Evolutionary conservation across 2,113 vertebrate species (phyloP), one percentile per base, ranked within the genome.

Genomic region (Gnathonemus longibarbis): DNA sequence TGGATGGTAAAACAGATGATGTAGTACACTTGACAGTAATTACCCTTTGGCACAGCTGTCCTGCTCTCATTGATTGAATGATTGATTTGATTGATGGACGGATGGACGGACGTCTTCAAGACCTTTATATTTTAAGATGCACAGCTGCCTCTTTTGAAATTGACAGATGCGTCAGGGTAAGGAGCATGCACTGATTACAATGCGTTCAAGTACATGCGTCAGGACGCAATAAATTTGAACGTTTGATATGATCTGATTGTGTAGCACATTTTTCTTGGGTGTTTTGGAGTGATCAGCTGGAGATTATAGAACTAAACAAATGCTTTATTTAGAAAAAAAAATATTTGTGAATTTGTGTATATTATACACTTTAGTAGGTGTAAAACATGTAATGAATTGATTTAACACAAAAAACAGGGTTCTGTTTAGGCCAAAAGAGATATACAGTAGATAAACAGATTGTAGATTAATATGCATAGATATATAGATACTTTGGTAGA

Each of bases 21-120:
- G 91, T 90, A 91, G 93, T 93, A 87, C 91, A 90, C 93, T 93
- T 91, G 92, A 92, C 93, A 92, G 92, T 95, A 95, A 96, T 95
- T 95, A 92, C 91, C 92, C 93, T 49, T 88, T 88, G 88, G 92
- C 90, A 89, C 90, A 90, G 92, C 91, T 87, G 90, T 92, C 92
- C 89, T 3, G 85, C 89, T 89, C 86, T 87, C 86, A 17, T 13
- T 3, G 49, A 50, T 13, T 11, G 49, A 50, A 3, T 11, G 13
- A 50, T 50, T 89, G 58, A 90, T 35, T 53, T 17, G 15, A 56
- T 56, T 6, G 53, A 21, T 21, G 17, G 52, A 15, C 3, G 49
- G 49, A 50, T 13, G 13, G 17, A 53, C 2, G 17, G 52, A 53
- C 1, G 2, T 77, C 74, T 42, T 80, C 10, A 80, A 6, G 7